These are phyloP conservation scores for Melierax canorus DNA, from an alignment of 2,113 vertebrate species.

Conservation along the genomic window DNA sequence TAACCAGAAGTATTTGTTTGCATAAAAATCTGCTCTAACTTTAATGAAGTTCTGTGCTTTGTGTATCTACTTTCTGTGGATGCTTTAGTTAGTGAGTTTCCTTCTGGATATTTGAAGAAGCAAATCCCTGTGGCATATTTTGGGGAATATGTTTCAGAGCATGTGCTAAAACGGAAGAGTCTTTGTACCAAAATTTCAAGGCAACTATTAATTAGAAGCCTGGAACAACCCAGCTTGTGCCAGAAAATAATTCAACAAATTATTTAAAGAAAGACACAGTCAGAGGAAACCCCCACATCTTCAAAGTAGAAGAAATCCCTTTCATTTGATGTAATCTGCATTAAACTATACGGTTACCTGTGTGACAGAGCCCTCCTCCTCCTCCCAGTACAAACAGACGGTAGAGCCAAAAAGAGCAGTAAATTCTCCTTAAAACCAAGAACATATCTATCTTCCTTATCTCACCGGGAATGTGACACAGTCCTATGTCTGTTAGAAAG, in stretches of 20 bases:
- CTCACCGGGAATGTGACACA: rapidly evolving
- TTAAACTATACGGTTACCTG: rapidly evolving
- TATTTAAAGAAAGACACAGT: background rate
- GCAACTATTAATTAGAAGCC: background rate
- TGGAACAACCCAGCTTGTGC: background rate
- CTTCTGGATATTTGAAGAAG: background rate
- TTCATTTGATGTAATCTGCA: background rate
- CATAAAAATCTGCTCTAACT: background rate
- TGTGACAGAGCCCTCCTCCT: background rate
- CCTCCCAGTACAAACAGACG: rapidly evolving
- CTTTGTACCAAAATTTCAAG: background rate
- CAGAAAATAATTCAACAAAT: background rate
- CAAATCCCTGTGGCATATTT: background rate
- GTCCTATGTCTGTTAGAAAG: background rate
- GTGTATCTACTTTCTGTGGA: rapidly evolving
- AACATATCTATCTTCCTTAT: background rate
- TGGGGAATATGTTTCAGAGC: background rate
- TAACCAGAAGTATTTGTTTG: background rate
- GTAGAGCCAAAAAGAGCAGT: too few relatives aligned
- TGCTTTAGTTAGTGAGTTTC: background rate
- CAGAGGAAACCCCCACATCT: rapidly evolving
- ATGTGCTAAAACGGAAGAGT: background rate
- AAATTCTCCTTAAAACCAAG: background rate
- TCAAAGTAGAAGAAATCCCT: background rate
- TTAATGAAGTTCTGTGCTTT: background rate